These are phyloP conservation scores for Orthosia cruda DNA, from an alignment of 2,888 invertebrate genomes.

Conservation along the genomic window DNA sequence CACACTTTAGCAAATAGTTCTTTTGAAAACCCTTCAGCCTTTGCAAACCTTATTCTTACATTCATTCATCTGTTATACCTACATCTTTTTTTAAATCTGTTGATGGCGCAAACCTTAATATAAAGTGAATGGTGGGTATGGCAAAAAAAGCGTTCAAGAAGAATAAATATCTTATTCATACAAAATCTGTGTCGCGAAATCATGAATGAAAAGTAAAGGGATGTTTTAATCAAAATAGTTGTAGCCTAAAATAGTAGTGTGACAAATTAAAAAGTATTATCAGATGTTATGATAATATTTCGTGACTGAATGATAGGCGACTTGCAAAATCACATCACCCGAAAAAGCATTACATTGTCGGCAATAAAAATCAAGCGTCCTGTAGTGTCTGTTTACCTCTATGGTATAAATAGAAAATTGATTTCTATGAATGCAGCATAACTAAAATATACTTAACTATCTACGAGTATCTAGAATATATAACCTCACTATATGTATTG, in stretches of 20 bases:
- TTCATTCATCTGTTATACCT: neutral
- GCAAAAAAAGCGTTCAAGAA: neutral
- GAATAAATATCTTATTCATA: neutral
- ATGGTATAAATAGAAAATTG: neutral
- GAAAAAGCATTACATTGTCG: too few species aligned
- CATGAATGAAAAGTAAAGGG: neutral
- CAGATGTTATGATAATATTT: too few species aligned
- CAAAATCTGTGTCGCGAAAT: neutral
- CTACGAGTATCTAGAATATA: too few species aligned
- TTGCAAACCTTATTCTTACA: conserved; percentile 5
- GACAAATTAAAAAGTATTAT: too few species aligned
- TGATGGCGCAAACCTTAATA: neutral
- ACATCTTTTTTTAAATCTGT: neutral
- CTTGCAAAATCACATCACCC: neutral
- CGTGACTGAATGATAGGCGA: neutral
- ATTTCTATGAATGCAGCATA: neutral
- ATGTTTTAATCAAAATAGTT: neutral
- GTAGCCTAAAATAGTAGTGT: too few species aligned
- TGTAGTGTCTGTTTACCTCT: neutral
- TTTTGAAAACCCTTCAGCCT: conserved; percentile 7
- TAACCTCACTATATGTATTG: neutral
- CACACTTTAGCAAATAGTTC: conserved; percentile 14
- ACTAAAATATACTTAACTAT: neutral
- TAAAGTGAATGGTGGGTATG: neutral
- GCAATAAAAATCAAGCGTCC: neutral